Conservation (phyloP, 2,113 vertebrate species). For the Zapornia atra region DNA sequence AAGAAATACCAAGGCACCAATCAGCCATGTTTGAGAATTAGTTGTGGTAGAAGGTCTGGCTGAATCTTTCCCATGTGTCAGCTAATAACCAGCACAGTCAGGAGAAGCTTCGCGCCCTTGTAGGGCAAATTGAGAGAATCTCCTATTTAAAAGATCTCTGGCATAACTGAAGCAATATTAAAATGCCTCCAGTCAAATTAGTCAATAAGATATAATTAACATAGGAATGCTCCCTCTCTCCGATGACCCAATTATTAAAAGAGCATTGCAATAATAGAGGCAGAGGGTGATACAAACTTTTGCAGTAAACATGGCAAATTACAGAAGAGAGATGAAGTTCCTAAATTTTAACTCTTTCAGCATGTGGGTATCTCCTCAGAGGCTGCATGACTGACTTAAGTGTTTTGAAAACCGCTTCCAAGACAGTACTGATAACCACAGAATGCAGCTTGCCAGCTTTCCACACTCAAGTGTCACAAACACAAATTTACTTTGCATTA, state of each 20-base stretch:
- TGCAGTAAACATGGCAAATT: not conserved
- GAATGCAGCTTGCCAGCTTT: not conserved
- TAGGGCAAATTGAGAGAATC: not conserved
- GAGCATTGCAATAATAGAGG: not conserved
- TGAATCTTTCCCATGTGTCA: not conserved
- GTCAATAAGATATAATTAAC: slow-evolving; percentile 34
- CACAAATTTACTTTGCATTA: not conserved
- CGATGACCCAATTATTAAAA: not conserved
- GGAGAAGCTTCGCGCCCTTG: not conserved
- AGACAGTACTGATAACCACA: not conserved
- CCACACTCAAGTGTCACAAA: not conserved
- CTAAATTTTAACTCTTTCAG: not conserved
- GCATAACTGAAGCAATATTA: slow-evolving; percentile 14
- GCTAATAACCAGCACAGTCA: not conserved
- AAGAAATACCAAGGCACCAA: not conserved
- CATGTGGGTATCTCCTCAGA: not conserved
- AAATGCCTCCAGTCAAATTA: slow-evolving; percentile 30
- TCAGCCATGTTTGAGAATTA: not conserved
- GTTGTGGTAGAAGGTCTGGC: too few species aligned
- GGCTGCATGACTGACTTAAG: not conserved
- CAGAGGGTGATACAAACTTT: not conserved
- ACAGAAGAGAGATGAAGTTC: not conserved
- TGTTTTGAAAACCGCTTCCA: not conserved
- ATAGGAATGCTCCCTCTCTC: not conserved
- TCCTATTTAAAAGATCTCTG: not conserved